Conservation (phyloP, 2,797 vertebrate genomes). For the Enteromius afrohamiltoni region DNA sequence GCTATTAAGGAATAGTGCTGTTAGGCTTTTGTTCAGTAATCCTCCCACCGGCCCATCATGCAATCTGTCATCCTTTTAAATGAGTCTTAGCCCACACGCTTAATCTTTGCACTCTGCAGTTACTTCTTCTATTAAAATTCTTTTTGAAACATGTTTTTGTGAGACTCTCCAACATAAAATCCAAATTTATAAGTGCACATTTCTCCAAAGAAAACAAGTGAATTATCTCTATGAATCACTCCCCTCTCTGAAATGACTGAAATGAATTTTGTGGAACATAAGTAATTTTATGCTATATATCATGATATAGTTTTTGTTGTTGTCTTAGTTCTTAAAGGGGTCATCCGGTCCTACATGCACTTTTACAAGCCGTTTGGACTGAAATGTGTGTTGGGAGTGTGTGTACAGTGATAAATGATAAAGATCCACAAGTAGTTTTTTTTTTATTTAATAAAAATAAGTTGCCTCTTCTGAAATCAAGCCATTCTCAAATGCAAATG, state of each 20-base stretch:
- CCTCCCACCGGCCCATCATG: conserved; percentile 54
- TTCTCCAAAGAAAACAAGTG: background rate
- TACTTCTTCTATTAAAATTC: conserved; percentile 20
- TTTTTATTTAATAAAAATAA: too few species aligned
- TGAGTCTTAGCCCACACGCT: conserved; percentile 41
- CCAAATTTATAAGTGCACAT: background rate
- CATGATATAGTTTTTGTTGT: background rate
- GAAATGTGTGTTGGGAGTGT: too few species aligned
- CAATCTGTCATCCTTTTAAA: conserved; percentile 58
- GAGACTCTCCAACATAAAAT: background rate
- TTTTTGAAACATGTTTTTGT: background rate
- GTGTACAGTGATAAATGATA: too few species aligned
- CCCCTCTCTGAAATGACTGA: background rate
- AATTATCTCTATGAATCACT: background rate
- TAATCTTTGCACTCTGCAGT: conserved; percentile 34
- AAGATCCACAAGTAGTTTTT: too few species aligned
- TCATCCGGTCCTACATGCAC: too few species aligned
- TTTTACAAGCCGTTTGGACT: too few species aligned
- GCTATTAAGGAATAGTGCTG: conserved; percentile 50
- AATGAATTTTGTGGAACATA: too few species aligned
- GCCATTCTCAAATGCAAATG: too few species aligned
- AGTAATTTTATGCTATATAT: background rate
- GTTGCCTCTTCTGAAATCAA: too few species aligned
- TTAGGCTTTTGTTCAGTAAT: conserved; percentile 56
- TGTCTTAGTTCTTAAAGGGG: too few species aligned